phyloP scores from a whole-genome alignment of 2,888 invertebrate species.

The Scaeva pyrastri region DNA sequence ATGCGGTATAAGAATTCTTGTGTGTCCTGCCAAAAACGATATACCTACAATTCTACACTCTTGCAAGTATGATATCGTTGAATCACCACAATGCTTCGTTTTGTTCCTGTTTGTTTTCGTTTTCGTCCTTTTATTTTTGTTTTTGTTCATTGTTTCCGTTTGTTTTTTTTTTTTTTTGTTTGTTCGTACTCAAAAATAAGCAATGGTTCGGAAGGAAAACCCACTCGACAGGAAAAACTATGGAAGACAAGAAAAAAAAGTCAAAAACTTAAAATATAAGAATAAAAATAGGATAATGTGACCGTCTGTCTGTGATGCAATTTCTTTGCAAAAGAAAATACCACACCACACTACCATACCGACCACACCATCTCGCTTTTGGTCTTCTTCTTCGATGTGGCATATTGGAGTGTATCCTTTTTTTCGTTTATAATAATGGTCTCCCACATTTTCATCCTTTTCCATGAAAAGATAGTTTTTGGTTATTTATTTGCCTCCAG shows the following conservation, averaged over 20 bases:
- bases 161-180: slow-evolving; percentile 15
- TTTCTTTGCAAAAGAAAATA: slow-evolving; percentile 42
- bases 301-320: slow-evolving; percentile 70
- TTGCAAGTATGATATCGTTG: slow-evolving; percentile 67
- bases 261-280: slow-evolving; percentile 21
- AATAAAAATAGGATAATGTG: slow-evolving; percentile 42
- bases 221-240: slow-evolving; percentile 70
- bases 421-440: neutral
- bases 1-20: slow-evolving; percentile 65
- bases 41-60: slow-evolving; percentile 21
- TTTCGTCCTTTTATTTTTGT: slow-evolving; percentile 19
- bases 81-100: slow-evolving; percentile 40
- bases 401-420: slow-evolving; percentile 20
- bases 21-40: slow-evolving; percentile 75
- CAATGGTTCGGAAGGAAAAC: slow-evolving; percentile 58
- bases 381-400: slow-evolving; percentile 28
- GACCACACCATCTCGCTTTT: neutral
- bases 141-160: slow-evolving; percentile 7
- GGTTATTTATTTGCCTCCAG: slow-evolving; percentile 32
- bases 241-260: slow-evolving; percentile 34
- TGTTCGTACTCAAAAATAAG: slow-evolving; percentile 40
- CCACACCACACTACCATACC: slow-evolving; percentile 11
- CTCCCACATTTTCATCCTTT: neutral
- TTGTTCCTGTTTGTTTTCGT: slow-evolving; percentile 16
- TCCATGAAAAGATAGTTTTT: slow-evolving; percentile 10